Evolutionary conservation across 2,888 invertebrate genomes (phyloP).

Genomic region (Drosophila niveifrons): DNA sequence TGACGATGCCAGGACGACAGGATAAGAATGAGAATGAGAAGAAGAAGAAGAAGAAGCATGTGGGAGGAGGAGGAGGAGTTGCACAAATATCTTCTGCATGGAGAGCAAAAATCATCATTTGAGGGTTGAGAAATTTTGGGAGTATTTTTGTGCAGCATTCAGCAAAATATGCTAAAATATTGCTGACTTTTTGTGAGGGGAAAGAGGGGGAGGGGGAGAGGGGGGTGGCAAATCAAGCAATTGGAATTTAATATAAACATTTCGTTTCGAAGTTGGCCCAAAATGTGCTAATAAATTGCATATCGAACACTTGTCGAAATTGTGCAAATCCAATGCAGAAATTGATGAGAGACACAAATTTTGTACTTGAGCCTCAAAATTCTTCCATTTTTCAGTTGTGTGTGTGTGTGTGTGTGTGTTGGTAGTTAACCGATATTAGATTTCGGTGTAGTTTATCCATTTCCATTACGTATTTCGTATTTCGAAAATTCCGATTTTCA

Average conservation of each 20-base stretch:
- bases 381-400: too few species aligned
- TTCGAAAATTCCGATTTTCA: constrained; percentile 13
- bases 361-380: background rate
- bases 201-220: too few species aligned
- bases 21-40: background rate
- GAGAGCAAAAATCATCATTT: background rate
- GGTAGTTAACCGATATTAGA: background rate
- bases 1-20: background rate
- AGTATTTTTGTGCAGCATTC: constrained; percentile 17
- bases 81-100: background rate
- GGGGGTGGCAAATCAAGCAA: constrained; percentile 19
- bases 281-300: constrained; percentile 62
- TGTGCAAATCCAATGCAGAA: constrained; percentile 24
- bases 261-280: constrained; percentile 24
- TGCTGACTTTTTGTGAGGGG: constrained; percentile 6
- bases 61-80: background rate
- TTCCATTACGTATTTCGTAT: constrained; percentile 10
- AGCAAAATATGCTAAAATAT: constrained; percentile 25
- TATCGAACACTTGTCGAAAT: constrained; percentile 52
- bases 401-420: too few species aligned
- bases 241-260: constrained; percentile 46
- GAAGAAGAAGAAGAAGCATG: background rate
- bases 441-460: constrained; percentile 6
- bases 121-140: background rate
- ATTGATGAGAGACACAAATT: constrained; percentile 1